These are phyloP conservation scores for Falco cherrug DNA, from an alignment of 2,797 vertebrate genomes.

Conservation along the genomic window DNA sequence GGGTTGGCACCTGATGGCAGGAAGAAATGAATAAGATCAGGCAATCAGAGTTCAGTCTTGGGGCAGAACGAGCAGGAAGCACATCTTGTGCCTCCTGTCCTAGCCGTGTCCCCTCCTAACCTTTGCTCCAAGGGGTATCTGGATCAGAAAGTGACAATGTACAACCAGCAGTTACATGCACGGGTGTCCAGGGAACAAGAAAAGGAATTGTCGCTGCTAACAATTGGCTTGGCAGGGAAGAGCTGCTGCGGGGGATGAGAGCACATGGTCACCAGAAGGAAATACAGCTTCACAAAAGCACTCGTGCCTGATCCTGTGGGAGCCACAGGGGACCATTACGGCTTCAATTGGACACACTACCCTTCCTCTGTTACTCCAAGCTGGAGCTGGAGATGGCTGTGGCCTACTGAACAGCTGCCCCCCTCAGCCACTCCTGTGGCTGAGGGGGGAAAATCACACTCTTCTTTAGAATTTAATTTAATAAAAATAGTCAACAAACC, in stretches of 20 bases:
- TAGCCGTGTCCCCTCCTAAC: background rate
- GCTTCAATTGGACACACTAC: accelerated
- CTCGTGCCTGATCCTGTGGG: background rate
- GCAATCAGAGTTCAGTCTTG: constrained; percentile 59
- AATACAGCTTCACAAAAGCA: background rate
- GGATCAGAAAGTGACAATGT: background rate
- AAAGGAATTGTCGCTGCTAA: background rate
- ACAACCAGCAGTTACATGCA: accelerated
- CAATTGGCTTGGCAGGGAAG: background rate
- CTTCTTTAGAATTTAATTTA: no score
- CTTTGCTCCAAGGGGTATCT: background rate
- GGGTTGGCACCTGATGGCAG: constrained; percentile 88
- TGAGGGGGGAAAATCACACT: background rate
- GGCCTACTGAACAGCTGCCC: background rate
- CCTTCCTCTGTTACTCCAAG: background rate
- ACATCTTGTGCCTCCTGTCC: background rate
- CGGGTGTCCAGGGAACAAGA: background rate
- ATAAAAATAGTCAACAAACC: background rate
- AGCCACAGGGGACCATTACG: background rate
- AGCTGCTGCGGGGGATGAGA: background rate
- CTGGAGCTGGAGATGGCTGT: background rate
- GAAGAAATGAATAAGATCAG: background rate
- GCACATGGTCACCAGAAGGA: background rate
- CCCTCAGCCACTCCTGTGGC: no score
- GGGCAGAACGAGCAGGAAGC: background rate